Percentiles rank a stretch among this genome's conserved stretches.
Conservation (phyloP, 2,888 invertebrate genomes). For the Ptilodon capucinus region DNA sequence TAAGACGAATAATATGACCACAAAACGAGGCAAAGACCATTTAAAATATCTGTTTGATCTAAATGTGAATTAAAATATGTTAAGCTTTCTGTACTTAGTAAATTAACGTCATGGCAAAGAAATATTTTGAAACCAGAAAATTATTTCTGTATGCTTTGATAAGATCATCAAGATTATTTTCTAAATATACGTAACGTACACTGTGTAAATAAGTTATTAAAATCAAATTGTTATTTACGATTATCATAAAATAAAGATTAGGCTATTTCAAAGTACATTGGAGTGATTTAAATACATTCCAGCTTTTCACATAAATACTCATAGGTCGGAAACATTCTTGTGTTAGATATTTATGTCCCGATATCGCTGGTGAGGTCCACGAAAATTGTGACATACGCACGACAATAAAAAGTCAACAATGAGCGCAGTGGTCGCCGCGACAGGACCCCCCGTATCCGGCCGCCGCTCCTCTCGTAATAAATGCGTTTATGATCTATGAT, state of each 20-base stretch:
- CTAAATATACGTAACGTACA: conserved; percentile 49
- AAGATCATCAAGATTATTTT: conserved; percentile 64
- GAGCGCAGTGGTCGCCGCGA: conserved; percentile 59
- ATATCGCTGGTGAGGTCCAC: conserved; percentile 59
- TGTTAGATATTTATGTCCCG: conserved; percentile 65
- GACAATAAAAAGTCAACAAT: conserved; percentile 75
- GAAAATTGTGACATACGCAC: conserved; percentile 69
- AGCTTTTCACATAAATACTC: conserved; percentile 57
- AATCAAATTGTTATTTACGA: conserved; percentile 77
- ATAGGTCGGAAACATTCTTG: conserved; percentile 61
- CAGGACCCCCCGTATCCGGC: conserved; percentile 73
- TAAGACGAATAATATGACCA: conserved; percentile 11
- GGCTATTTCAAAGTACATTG: conserved; percentile 48
- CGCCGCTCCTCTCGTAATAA: conserved; percentile 58
- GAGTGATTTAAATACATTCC: conserved; percentile 71
- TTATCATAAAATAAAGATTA: conserved; percentile 77
- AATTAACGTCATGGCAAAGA: conserved; percentile 22
- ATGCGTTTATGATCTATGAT: conserved; percentile 81
- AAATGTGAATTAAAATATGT: conserved; percentile 9
- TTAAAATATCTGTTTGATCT: conserved; percentile 12
- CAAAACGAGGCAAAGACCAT: conserved; percentile 2
- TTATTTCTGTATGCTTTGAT: conserved; percentile 44
- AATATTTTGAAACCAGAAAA: conserved; percentile 49
- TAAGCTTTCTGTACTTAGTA: conserved; percentile 7
- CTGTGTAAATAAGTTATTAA: conserved; percentile 76